Evolutionary conservation across 2,888 invertebrate genomes (phyloP).

Genomic region (Hypena proboscidalis): DNA sequence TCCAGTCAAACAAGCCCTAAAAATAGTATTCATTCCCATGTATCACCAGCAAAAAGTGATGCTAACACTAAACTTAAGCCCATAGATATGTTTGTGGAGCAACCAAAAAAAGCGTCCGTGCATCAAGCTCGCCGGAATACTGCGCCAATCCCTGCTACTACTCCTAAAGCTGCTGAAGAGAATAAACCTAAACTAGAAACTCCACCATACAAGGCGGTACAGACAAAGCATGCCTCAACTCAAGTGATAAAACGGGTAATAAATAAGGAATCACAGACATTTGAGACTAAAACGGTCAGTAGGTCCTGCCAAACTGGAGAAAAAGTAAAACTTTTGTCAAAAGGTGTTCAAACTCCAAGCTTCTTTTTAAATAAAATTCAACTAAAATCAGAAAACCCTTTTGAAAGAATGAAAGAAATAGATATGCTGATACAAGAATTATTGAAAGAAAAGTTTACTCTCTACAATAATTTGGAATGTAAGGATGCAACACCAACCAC

Average conservation of each 20-base stretch:
- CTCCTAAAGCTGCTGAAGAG: slow-evolving; percentile 48
- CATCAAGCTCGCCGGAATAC: slow-evolving; percentile 72
- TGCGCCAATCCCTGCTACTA: slow-evolving; percentile 39
- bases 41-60: slow-evolving; percentile 57
- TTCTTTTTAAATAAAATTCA: slow-evolving; percentile 39
- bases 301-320: slow-evolving; percentile 61
- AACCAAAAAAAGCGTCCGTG: slow-evolving; percentile 58
- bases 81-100: slow-evolving; percentile 73
- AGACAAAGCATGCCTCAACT: slow-evolving; percentile 51
- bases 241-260: slow-evolving; percentile 57
- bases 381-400: slow-evolving; percentile 60
- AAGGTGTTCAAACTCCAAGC: slow-evolving; percentile 63
- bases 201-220: slow-evolving; percentile 41
- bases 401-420: slow-evolving; percentile 86
- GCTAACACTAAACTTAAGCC: slow-evolving; percentile 65
- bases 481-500: slow-evolving; percentile 57
- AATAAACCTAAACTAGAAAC: slow-evolving; percentile 45
- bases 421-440: slow-evolving; percentile 85
- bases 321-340: slow-evolving; percentile 44
- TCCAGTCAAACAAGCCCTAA: slow-evolving; percentile 68
- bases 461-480: slow-evolving; percentile 81
- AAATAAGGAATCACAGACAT: slow-evolving; percentile 63
- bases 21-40: slow-evolving; percentile 49
- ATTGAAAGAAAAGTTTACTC: slow-evolving; percentile 84
- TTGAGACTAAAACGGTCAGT: slow-evolving; percentile 38